A percentile compares a stretch with the other conserved stretches of the same genome.
phyloP scores from a whole-genome alignment of 2,797 vertebrate genomes.

The Platalea minor region DNA sequence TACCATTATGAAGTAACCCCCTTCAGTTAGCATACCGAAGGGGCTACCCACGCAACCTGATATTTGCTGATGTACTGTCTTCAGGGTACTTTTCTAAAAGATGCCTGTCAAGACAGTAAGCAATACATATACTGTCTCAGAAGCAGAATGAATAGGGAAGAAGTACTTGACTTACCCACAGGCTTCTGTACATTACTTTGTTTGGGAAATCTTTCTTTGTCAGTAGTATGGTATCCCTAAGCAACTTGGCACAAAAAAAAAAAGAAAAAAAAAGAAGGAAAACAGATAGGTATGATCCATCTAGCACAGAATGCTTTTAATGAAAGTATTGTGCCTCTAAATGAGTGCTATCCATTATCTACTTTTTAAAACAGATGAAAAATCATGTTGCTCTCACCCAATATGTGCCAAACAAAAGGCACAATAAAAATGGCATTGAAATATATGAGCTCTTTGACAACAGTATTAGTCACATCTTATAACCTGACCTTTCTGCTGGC shows the following conservation, averaged over 20 bases:
- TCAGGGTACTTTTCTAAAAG: neutral
- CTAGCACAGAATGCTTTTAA: constrained; percentile 50
- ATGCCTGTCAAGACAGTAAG: constrained; percentile 11
- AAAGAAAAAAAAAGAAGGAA: neutral
- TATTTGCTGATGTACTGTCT: constrained; percentile 4
- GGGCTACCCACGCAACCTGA: neutral
- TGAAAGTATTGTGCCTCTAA: constrained; percentile 51
- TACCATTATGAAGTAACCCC: neutral
- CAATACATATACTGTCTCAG: neutral
- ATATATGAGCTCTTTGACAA: constrained; percentile 57
- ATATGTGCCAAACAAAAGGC: constrained; percentile 49
- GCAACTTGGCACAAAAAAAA: neutral
- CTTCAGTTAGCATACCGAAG: neutral
- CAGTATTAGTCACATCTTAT: constrained; percentile 60
- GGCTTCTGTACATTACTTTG: constrained; percentile 4
- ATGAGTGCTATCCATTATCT: constrained; percentile 50
- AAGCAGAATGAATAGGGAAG: neutral
- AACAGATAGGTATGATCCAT: constrained; percentile 46
- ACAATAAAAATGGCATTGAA: constrained; percentile 61
- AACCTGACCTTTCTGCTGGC: constrained; percentile 62
- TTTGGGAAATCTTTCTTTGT: constrained; percentile 53
- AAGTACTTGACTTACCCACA: constrained; percentile 11
- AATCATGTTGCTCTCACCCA: constrained; percentile 40
- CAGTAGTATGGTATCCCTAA: constrained; percentile 25
- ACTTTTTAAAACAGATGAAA: constrained; percentile 54